A percentile compares a stretch with the other conserved stretches of the same genome.
These are phyloP conservation scores for Alouatta palliata DNA, from an alignment of 2,113 vertebrate genomes.

Conservation along the genomic window DNA sequence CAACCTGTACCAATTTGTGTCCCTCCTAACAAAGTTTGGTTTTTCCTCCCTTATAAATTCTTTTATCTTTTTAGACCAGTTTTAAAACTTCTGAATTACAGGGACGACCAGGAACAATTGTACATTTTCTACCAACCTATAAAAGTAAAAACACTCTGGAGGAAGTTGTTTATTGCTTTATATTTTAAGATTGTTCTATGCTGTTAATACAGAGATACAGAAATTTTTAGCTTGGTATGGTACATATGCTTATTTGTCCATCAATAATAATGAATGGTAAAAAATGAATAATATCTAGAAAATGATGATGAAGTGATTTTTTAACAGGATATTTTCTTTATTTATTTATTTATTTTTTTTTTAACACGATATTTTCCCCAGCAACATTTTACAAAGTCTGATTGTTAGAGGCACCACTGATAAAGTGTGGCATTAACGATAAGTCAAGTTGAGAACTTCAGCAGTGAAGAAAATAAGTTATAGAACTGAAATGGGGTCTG, in stretches of 20 bases:
- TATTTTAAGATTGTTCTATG: not conserved
- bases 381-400: not conserved
- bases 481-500: no score
- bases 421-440: not conserved
- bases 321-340: not conserved
- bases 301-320: not conserved
- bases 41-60: not conserved
- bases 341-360: not conserved
- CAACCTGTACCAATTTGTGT: not conserved
- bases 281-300: not conserved
- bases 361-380: not conserved
- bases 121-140: not conserved
- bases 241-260: not conserved
- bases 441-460: not conserved
- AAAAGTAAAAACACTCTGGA: not conserved
- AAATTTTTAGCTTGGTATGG: not conserved
- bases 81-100: slow-evolving; percentile 28
- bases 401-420: not conserved
- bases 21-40: not conserved
- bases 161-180: not conserved
- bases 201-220: not conserved
- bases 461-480: not conserved
- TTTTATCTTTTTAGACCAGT: not conserved
- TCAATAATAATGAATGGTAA: not conserved
- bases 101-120: not conserved